Conservation (phyloP, 1,140 invertebrate species). For the Drosophila malerkotliana region DNA sequence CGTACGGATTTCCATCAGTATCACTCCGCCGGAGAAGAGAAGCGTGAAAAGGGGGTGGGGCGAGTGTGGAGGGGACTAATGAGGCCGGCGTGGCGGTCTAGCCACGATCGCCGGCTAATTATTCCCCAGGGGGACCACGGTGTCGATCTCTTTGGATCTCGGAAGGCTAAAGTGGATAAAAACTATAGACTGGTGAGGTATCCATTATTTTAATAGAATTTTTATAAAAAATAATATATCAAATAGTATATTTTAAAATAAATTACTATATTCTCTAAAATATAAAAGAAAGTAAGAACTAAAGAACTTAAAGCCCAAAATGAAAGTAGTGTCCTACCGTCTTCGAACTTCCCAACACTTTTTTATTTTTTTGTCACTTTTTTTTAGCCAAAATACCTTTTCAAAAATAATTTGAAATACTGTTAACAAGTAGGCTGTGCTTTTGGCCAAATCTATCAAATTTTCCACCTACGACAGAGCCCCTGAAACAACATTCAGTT, state of each 20-base stretch:
- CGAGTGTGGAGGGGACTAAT: slow-evolving; percentile 16
- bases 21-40: background rate
- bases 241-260: too few species aligned
- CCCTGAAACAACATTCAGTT: background rate
- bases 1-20: slow-evolving; percentile 2
- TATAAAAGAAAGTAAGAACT: too few species aligned
- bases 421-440: background rate
- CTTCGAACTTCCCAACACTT: too few species aligned
- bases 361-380: too few species aligned
- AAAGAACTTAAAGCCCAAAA: too few species aligned
- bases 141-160: background rate
- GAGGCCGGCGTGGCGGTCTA: slow-evolving; percentile 45
- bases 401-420: background rate
- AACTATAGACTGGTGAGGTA: background rate
- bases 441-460: background rate
- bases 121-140: slow-evolving; percentile 58
- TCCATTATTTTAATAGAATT: background rate
- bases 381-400: too few species aligned
- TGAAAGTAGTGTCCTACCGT: too few species aligned
- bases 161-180: too few species aligned
- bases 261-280: too few species aligned
- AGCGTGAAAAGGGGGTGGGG: too few species aligned
- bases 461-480: background rate
- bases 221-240: too few species aligned
- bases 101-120: slow-evolving; percentile 55